A percentile compares a stretch with the other conserved stretches of the same genome.
phyloP scores from a whole-genome alignment of 1,140 invertebrate genomes.

The Bombus superbus region DNA sequence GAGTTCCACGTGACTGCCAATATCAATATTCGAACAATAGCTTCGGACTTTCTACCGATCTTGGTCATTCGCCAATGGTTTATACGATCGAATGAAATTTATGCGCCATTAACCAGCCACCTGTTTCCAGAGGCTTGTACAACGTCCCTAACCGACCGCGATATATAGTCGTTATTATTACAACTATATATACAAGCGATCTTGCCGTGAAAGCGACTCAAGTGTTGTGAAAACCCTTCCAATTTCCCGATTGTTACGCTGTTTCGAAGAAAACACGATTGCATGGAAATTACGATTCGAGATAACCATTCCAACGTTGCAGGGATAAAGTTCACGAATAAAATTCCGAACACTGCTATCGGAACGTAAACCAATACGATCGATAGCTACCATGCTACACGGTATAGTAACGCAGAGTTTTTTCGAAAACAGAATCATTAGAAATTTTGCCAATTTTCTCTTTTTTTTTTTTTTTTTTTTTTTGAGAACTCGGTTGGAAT shows the following conservation, averaged over 20 bases:
- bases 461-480: not conserved
- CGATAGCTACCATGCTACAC: too few species aligned
- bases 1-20: not conserved
- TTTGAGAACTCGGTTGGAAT: not conserved
- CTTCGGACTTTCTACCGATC: slow-evolving; percentile 32
- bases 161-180: slow-evolving; percentile 1
- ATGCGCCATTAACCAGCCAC: slow-evolving; percentile 8
- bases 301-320: not conserved
- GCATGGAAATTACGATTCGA: not conserved
- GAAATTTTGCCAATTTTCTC: not conserved
- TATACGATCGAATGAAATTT: slow-evolving; percentile 26
- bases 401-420: not conserved
- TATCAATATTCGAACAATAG: slow-evolving; percentile 9
- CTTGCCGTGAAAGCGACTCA: slow-evolving; percentile 20
- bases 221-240: slow-evolving; percentile 7
- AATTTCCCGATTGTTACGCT: not conserved
- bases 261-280: not conserved
- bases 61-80: slow-evolving; percentile 8
- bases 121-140: slow-evolving; percentile 3
- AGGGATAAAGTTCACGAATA: too few species aligned
- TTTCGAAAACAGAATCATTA: not conserved
- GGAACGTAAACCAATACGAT: too few species aligned
- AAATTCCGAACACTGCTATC: too few species aligned
- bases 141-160: not conserved
- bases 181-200: not conserved